A percentile compares a stretch with the other conserved stretches of the same genome.
phyloP scores from a whole-genome alignment of 1,140 invertebrate genomes.

The Calliphora vicina region DNA sequence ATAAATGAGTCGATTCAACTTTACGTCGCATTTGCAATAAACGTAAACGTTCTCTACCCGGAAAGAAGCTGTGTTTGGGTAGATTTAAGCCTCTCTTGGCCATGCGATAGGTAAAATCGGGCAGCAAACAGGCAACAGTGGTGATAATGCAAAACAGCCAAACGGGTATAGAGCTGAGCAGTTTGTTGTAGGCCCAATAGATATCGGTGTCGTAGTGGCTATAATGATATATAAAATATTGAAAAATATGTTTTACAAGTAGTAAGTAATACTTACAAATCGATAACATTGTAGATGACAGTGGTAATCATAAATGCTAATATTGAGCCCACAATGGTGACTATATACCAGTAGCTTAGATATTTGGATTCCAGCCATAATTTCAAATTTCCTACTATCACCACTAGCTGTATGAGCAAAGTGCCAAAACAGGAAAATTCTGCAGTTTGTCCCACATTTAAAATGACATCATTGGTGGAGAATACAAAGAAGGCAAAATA shows the following conservation, averaged over 20 bases:
- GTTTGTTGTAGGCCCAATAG: constrained; percentile 69
- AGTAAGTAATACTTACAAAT: constrained; percentile 65
- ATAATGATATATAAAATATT: constrained; percentile 44
- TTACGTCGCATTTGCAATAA: constrained; percentile 40
- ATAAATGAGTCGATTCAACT: constrained; percentile 45
- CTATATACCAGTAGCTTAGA: constrained; percentile 70
- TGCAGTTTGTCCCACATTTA: constrained; percentile 62
- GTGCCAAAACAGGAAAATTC: constrained; percentile 66
- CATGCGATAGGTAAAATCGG: constrained; percentile 66
- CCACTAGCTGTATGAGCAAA: constrained; percentile 65
- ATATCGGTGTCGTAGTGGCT: constrained; percentile 71
- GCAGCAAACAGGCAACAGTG: constrained; percentile 68
- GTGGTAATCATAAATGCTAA: constrained; percentile 69
- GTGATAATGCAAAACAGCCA: constrained; percentile 70
- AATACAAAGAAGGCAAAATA: constrained; percentile 62
- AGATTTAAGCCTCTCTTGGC: constrained; percentile 51
- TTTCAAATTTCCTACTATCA: constrained; percentile 67
- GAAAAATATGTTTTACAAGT: background rate
- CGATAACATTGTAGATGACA: constrained; percentile 68
- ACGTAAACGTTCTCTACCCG: constrained; percentile 45
- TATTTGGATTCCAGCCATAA: constrained; percentile 73
- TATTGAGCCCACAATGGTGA: constrained; percentile 69
- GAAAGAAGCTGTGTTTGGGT: constrained; percentile 52
- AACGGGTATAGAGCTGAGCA: constrained; percentile 68
- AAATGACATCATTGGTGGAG: constrained; percentile 61